Evolutionary conservation across 2,797 vertebrate species (phyloP).

Genomic region (Tolypeutes matacus): DNA sequence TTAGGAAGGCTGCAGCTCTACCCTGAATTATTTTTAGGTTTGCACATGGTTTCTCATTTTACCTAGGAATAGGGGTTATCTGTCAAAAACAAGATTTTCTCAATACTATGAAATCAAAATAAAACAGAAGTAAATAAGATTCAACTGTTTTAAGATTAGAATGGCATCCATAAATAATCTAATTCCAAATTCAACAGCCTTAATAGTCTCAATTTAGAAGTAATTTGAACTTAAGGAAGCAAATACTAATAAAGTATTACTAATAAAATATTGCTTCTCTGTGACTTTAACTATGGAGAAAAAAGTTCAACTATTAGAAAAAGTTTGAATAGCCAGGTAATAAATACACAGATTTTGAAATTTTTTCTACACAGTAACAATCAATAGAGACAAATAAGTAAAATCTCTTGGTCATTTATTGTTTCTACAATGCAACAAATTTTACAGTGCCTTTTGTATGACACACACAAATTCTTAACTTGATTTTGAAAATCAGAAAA

Average conservation of each 20-base stretch:
- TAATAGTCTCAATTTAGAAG: background rate
- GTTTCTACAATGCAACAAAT: conserved; percentile 24
- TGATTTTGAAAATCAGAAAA: conserved; percentile 62
- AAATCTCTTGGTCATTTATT: background rate
- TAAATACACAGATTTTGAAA: conserved; percentile 37
- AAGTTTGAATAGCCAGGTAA: conserved; percentile 11
- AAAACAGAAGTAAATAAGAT: conserved; percentile 43
- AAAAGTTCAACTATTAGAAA: conserved; percentile 30
- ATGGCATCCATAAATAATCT: background rate
- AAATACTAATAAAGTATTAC: background rate
- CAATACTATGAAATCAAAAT: conserved; percentile 18
- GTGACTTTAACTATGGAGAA: background rate
- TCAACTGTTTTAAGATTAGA: background rate
- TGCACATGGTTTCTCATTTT: background rate
- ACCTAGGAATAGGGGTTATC: background rate
- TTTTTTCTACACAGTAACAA: conserved; percentile 9
- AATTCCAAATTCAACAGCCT: conserved; percentile 6
- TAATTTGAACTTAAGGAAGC: conserved; percentile 36
- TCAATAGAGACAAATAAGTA: background rate
- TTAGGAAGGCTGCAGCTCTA: conserved; percentile 12
- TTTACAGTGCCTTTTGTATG: background rate
- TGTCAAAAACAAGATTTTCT: conserved; percentile 10
- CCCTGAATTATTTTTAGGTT: background rate
- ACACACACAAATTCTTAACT: conserved; percentile 30
- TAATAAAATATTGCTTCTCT: background rate